Percentiles rank a stretch among this genome's conserved stretches.
Evolutionary conservation across 2,888 invertebrate species (phyloP).

Genomic region (Agrotis clavis): DNA sequence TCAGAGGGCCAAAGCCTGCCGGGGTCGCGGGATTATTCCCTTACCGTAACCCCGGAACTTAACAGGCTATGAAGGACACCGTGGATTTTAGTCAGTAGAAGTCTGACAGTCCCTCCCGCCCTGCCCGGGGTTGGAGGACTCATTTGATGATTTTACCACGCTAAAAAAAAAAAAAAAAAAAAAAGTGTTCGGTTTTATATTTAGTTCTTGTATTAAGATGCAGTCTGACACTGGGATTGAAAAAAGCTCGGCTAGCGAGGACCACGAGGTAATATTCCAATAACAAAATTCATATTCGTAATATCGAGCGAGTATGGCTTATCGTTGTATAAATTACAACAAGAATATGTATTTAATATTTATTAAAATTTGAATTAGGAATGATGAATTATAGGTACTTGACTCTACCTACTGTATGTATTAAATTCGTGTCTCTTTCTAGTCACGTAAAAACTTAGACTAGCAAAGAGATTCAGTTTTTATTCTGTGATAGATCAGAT

Average conservation of each 20-base stretch:
- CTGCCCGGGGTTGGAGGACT: no score
- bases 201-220: conserved; percentile 62
- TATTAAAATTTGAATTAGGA: conserved; percentile 1
- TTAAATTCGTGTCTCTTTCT: not conserved
- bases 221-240: conserved; percentile 55
- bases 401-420: not conserved
- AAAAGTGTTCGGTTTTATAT: conserved; percentile 27
- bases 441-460: conserved; percentile 4
- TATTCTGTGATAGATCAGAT: not conserved
- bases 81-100: no score
- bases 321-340: conserved; percentile 2
- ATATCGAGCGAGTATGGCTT: not conserved
- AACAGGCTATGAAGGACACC: no score
- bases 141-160: no score
- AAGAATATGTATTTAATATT: conserved; percentile 5
- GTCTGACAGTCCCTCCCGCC: no score
- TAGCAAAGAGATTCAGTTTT: not conserved
- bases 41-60: no score
- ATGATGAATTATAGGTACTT: not conserved
- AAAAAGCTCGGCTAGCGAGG: conserved; percentile 51
- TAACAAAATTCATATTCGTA: conserved; percentile 28
- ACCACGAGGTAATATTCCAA: conserved; percentile 22
- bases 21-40: no score
- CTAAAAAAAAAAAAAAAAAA: no score
- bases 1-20: no score